phyloP scores from a whole-genome alignment of 2,797 vertebrate genomes.

The Tauraco hartlaubi region DNA sequence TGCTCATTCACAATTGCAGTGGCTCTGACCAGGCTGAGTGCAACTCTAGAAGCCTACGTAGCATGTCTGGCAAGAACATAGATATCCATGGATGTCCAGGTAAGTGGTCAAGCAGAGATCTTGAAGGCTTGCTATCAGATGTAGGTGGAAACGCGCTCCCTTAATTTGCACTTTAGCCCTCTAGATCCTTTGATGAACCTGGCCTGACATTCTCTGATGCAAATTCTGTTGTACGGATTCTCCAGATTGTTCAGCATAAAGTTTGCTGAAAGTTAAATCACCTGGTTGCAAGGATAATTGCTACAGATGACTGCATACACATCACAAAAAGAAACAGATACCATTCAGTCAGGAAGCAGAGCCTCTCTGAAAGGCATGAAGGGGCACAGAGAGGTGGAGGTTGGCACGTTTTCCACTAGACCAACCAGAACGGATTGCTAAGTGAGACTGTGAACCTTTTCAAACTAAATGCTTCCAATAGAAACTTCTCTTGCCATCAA shows the following conservation, averaged over 20 bases:
- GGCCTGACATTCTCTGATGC: background rate
- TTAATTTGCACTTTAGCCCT: background rate
- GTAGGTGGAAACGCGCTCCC: fast-evolving
- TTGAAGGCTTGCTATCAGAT: background rate
- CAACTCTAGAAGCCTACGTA: background rate
- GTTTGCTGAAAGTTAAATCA: background rate
- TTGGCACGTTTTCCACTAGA: background rate
- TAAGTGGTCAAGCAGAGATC: background rate
- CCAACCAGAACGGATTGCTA: background rate
- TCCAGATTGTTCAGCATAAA: background rate
- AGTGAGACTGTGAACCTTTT: background rate
- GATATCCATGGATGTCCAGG: background rate
- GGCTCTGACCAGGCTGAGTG: background rate
- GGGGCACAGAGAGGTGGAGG: background rate
- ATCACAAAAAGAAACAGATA: background rate
- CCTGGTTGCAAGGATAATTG: background rate
- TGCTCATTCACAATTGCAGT: background rate
- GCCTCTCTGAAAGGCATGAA: background rate
- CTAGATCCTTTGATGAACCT: background rate
- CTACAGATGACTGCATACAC: background rate
- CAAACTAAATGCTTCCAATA: background rate
- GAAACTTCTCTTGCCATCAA: background rate
- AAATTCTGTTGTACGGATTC: background rate
- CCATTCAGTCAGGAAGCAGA: background rate
- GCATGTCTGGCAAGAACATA: background rate